Percentiles rank a stretch among this genome's conserved stretches.
Conservation (phyloP, 2,888 invertebrate species). For the Holacanthella duospinosa region DNA sequence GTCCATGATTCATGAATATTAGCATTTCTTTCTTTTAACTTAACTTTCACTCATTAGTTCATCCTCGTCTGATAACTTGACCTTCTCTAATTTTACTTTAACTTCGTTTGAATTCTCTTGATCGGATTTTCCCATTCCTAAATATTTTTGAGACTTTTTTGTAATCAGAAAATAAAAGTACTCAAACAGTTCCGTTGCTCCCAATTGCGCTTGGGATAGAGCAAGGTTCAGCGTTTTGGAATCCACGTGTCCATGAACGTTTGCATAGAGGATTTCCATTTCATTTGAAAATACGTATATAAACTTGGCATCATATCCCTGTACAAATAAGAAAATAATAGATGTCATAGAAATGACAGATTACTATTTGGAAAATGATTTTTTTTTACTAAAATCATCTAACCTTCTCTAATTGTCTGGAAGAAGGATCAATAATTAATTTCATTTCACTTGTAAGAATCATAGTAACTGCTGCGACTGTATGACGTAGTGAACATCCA, state of each 20-base stretch:
- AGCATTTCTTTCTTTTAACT: too few species aligned
- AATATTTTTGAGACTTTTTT: too few species aligned
- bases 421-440: slow-evolving; percentile 28
- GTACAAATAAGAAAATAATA: slow-evolving; percentile 3
- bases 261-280: not conserved
- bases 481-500: slow-evolving; percentile 24
- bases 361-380: not conserved
- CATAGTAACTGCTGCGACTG: slow-evolving; percentile 25
- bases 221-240: not conserved
- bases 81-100: too few species aligned
- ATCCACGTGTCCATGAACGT: not conserved
- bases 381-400: not conserved
- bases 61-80: not conserved
- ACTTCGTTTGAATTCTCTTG: too few species aligned
- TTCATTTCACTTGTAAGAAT: slow-evolving; percentile 10
- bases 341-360: slow-evolving; percentile 5
- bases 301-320: slow-evolving; percentile 9
- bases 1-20: too few species aligned
- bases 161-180: not conserved
- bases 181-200: not conserved
- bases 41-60: not conserved
- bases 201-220: not conserved
- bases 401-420: slow-evolving; percentile 20
- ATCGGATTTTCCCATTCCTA: too few species aligned
- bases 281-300: slow-evolving; percentile 1